Evolutionary conservation across 2,113 vertebrate species (phyloP), one percentile per base, ranked within the genome.

Genomic region (Seriola dumerili): DNA sequence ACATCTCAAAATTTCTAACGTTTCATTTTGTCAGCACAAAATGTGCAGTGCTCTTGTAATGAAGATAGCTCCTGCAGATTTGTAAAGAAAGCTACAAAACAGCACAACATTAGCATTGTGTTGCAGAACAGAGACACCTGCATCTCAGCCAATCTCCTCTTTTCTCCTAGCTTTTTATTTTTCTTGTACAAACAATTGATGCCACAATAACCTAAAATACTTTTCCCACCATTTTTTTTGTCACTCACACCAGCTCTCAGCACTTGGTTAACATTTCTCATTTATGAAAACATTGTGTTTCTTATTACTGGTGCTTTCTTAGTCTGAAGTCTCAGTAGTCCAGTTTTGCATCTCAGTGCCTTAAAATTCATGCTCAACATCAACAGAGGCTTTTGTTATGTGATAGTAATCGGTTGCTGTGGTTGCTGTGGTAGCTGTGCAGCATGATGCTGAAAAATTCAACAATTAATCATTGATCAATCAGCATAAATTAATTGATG

Each of bases 21-120:
- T 85, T 85, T 87, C 63, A 80, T 77, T 85, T 76, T 50, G 82
- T 87, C 79, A 80, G 88, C 85, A 80, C 21, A 80, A 82, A 83
- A 73, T 71, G 58, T 83, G 88, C 82, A 82, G 58, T 32, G 63
- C 72, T 77, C 59, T 57, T 76, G 78, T 84, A 79, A 84, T 78
- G 21, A 14, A 40, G 78, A 86, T 78, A 71, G 23, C 61, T 50
- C 71, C 54, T 72, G 48, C 13, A 65, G 29, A 69, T 81, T 78
- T 44, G 5, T 75, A 42, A 71, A 76, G 58, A 72, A 76, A 69
- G 25, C 40, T 29, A 32, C 40, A 76, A 63, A 87, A 34, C 52
- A 38, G 72, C 76, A 77, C 17, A 69, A 55, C 80, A 61, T 11
- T 25, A 58, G 32, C 44, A 9, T 3, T 25, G 48, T 55, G 59